Percentiles rank a stretch among this genome's conserved stretches.
These are phyloP conservation scores for Drosophila kikkawai DNA, from an alignment of 1,140 invertebrate genomes.

Conservation along the genomic window DNA sequence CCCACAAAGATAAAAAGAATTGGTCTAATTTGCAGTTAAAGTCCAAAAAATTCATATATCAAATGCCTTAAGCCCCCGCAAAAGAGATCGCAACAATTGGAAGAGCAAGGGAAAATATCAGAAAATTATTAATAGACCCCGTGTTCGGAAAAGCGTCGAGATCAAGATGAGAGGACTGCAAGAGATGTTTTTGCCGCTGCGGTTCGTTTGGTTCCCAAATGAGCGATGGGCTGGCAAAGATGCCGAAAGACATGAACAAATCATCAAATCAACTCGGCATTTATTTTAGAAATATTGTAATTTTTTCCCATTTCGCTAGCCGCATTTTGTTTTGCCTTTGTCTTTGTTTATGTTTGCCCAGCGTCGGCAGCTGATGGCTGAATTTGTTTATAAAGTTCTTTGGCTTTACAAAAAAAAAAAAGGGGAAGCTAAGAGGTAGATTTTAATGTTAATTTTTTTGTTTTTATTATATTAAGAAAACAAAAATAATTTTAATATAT, in stretches of 20 bases:
- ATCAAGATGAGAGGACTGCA: slow-evolving; percentile 13
- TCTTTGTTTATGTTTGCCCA: slow-evolving; percentile 44
- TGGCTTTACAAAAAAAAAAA: slow-evolving; percentile 3
- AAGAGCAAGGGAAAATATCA: slow-evolving; percentile 5
- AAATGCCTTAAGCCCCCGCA: slow-evolving; percentile 20
- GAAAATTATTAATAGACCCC: slow-evolving; percentile 39
- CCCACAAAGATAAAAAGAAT: slow-evolving; percentile 25
- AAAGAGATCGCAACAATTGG: slow-evolving; percentile 6
- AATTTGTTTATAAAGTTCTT: slow-evolving; percentile 47
- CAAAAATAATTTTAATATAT: no score
- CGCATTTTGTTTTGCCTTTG: slow-evolving; percentile 11
- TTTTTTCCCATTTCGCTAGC: slow-evolving; percentile 18
- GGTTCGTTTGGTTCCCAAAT: slow-evolving; percentile 38
- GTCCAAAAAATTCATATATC: slow-evolving; percentile 30
- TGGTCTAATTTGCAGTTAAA: slow-evolving; percentile 32
- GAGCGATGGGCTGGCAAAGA: slow-evolving; percentile 40
- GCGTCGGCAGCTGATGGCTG: slow-evolving; percentile 28
- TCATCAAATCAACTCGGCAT: slow-evolving; percentile 50
- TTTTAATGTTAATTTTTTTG: not conserved
- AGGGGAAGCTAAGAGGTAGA: not conserved
- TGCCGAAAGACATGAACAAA: slow-evolving; percentile 54
- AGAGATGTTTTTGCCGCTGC: slow-evolving; percentile 30
- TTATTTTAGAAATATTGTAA: slow-evolving; percentile 50
- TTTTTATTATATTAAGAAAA: not conserved
- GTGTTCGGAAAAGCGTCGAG: slow-evolving; percentile 26